A percentile compares a stretch with the other conserved stretches of the same genome.
Conservation (phyloP, 2,113 vertebrate genomes). For the Aegithalos caudatus region DNA sequence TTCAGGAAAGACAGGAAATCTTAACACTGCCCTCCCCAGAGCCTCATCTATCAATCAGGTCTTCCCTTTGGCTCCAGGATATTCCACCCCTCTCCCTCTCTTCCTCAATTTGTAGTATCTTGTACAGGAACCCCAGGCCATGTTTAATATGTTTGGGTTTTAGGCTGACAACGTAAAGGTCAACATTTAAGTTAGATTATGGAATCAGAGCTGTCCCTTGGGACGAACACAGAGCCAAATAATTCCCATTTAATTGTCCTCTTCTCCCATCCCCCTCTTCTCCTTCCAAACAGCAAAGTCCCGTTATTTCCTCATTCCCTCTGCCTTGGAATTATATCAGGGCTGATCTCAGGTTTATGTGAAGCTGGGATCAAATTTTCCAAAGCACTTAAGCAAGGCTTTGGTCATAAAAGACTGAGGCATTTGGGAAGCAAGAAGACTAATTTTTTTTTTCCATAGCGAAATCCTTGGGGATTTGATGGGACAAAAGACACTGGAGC, state of each 20-base stretch:
- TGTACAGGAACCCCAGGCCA: slow-evolving; percentile 51
- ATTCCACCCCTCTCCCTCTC: neutral
- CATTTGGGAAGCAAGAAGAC: neutral
- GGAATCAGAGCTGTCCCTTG: neutral
- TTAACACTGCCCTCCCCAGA: neutral
- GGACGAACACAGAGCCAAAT: neutral
- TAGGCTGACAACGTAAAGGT: slow-evolving; percentile 13
- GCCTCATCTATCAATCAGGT: slow-evolving; percentile 11
- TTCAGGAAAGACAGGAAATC: neutral
- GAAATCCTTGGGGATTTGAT: neutral
- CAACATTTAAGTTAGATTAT: neutral
- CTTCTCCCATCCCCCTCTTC: neutral
- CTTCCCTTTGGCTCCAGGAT: slow-evolving; percentile 1
- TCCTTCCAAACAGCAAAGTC: neutral
- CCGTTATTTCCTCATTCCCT: neutral
- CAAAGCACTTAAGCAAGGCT: neutral
- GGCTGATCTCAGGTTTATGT: neutral
- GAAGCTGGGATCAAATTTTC: neutral
- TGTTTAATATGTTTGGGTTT: slow-evolving; percentile 63
- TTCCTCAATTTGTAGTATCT: slow-evolving; percentile 35
- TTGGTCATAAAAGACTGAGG: neutral
- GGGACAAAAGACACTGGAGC: neutral
- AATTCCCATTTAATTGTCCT: slow-evolving; percentile 37
- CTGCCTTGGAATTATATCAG: neutral
- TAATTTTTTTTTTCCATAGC: neutral